Evolutionary conservation across 2,888 invertebrate species (phyloP), one percentile per base, ranked within the genome.

Genomic region (Ecdyonurus torrentis): DNA sequence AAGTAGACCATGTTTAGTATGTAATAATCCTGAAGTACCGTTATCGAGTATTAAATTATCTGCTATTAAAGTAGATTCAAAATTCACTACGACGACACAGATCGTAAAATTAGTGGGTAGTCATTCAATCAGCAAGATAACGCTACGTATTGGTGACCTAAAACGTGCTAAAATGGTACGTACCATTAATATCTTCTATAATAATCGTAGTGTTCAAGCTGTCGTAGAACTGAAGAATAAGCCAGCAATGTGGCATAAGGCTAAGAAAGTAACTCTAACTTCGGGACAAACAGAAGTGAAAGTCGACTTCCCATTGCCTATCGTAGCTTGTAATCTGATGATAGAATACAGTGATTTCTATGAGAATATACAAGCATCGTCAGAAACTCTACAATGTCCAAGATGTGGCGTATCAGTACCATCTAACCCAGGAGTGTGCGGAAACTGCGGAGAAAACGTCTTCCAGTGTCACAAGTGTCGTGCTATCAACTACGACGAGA

Each of bases 401-500:
- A 82, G 97, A 23, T 99, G 98, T 74, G 94, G 94, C 64, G 94
- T 96, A 23, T 91, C 93, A 0, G 98, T 99, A 1, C 94, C 96
- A 0, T 92, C 98, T 0, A 95, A 95, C 74, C 97, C 98, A 0
- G 98, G 98, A 0, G 95, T 98, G 0, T 98, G 98, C 73, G 90
- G 88, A 0, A 95, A 94, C 74, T 95, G 95, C 72, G 97, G 98
- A 0, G 98, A 99, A 74, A 98, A 98, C 74, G 98, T 98, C 0
- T 98, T 93, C 78, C 99, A 99, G 72, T 99, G 98, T 71, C 96
- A 97, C 78, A 98, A 98, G 77, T 99, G 98, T 77, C 84, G 95
- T 23, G 94, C 97, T 0, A 99, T 99, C 69, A 98, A 99, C 77
- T 98, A 98, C 75, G 97, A 97, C 74, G 97, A 98, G 74, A 95